Evolutionary conservation across 2,797 vertebrate genomes (phyloP), one percentile per base, ranked within the genome.

Genomic region (Fundulus diaphanus): DNA sequence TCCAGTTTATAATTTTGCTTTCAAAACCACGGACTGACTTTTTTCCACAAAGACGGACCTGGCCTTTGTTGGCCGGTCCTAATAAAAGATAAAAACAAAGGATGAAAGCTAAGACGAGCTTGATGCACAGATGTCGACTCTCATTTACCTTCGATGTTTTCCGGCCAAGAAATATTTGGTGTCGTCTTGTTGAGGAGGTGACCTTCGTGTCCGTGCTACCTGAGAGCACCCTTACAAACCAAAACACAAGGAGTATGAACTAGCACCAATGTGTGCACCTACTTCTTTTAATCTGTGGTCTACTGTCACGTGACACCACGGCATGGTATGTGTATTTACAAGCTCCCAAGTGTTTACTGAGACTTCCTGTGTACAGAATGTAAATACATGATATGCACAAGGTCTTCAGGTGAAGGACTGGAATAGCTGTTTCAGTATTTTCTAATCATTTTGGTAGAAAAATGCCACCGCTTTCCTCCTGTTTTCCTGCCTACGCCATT

Each of bases 341-440:
- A 81, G 79, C 87, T 90, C 89, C 90, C 76, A 54, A 76, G 74
- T 73, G 49, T 80, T 82, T 48, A 86, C 72, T 33, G 82, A 89
- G 86, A 90, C 80, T 84, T 65, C 52, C 77, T 77, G 84, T 87
- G 84, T 91, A 88, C 90, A 93, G 83, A 92, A 92, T 93, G 91
- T 88, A 92, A 92, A 92, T 92, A 93, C 92, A 94, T 85, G 91
- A 92, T 95, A 93, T 95, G 92, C 91, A 93, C 87, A 93, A 83
- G 84, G 83, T 91, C 75, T 59, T 83, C 85, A 78, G 74, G 91
- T 87, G 91, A 92, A 63, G 71, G 68, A 42, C 8, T 65, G 20
- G 80, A 82, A 63, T 82, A 85, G 86, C 92, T 82, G 75, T 80
- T 74, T 59, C 81, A 56, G 73, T 76, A 6, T 84, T 76, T 69